Evolutionary conservation across 2,888 invertebrate genomes (phyloP).

Genomic region (Teleiodes luculella): DNA sequence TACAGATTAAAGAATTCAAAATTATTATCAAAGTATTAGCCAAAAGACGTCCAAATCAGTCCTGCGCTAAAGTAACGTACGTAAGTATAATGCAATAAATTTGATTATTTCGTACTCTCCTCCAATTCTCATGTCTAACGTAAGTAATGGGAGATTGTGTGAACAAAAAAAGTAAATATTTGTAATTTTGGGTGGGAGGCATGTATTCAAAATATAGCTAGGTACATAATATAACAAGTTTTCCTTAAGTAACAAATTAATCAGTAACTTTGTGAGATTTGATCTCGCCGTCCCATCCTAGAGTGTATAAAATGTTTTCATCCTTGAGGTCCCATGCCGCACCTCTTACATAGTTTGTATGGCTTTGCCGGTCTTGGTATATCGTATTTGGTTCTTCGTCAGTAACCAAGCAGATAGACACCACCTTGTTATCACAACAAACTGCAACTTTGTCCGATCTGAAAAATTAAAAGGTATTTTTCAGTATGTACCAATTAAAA

Average conservation of each 20-base stretch:
- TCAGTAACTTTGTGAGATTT: constrained; percentile 44
- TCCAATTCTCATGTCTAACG: no score
- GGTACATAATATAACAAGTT: no score
- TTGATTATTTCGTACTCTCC: no score
- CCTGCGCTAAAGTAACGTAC: no score
- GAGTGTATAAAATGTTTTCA: constrained; percentile 61
- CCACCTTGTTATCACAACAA: constrained; percentile 67
- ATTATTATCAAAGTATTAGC: no score
- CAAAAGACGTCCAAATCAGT: no score
- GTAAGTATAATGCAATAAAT: no score
- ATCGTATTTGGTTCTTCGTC: constrained; percentile 37
- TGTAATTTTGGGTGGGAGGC: constrained; percentile 12
- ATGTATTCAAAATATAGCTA: constrained; percentile 2
- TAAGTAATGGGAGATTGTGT: no score
- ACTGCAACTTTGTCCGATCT: constrained; percentile 58
- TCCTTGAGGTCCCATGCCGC: constrained; percentile 69
- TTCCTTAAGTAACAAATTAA: background rate
- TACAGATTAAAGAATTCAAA: no score
- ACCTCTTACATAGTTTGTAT: constrained; percentile 73
- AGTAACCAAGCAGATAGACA: constrained; percentile 53
- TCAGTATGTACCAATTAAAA: no score
- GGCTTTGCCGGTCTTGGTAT: constrained; percentile 55
- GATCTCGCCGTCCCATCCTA: constrained; percentile 78
- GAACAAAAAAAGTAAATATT: background rate
- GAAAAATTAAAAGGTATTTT: constrained; percentile 28